These are phyloP conservation scores for Rynchops niger DNA, from an alignment of 2,113 vertebrate species.

Conservation along the genomic window DNA sequence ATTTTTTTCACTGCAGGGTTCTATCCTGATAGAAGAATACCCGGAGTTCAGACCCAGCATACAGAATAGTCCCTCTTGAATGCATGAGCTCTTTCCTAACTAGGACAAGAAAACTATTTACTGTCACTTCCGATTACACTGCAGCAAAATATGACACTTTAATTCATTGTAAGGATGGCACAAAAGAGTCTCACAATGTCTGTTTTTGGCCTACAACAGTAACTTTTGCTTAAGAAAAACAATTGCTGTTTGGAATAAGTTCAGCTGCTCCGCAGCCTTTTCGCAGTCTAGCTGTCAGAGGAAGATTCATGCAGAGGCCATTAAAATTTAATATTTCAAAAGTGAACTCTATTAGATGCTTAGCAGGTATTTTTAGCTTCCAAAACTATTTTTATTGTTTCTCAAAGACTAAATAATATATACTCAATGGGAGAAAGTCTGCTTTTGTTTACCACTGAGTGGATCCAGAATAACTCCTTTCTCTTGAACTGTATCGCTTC, in stretches of 20 bases:
- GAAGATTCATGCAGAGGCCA: background rate
- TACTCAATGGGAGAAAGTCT: background rate
- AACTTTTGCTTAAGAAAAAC: slow-evolving; percentile 4
- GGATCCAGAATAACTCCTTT: background rate
- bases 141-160: background rate
- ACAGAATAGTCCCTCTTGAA: background rate
- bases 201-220: background rate
- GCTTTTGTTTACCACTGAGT: background rate
- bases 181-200: background rate
- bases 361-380: slow-evolving; percentile 30
- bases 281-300: background rate
- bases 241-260: background rate
- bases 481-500: background rate
- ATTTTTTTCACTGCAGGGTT: background rate
- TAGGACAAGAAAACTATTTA: background rate
- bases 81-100: background rate
- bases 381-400: slow-evolving; percentile 2
- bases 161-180: background rate
- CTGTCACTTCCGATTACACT: background rate
- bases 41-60: background rate
- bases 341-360: background rate
- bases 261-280: background rate
- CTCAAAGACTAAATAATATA: background rate
- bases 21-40: background rate
- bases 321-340: slow-evolving; percentile 22